Evolutionary conservation across 2,888 invertebrate genomes (phyloP).

Genomic region (Perithous albicinctus): DNA sequence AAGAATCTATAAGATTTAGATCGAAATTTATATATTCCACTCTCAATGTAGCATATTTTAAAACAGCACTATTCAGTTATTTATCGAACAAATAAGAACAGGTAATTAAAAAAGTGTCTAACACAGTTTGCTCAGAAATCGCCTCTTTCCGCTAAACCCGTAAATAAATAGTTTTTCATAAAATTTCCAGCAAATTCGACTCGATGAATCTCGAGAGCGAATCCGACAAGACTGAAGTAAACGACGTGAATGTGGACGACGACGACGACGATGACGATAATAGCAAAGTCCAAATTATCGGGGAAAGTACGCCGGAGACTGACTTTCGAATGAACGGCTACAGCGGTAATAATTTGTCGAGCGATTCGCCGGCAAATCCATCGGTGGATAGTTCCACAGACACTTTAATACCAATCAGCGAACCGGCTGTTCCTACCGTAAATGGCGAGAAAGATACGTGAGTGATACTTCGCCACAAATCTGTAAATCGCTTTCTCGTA

Average conservation of each 20-base stretch:
- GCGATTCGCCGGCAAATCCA: slow-evolving; percentile 79
- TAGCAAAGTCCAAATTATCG: slow-evolving; percentile 69
- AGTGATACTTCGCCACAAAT: slow-evolving; percentile 65
- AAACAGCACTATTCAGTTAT: not conserved
- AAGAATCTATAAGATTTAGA: too few relatives aligned
- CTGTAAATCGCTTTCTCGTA: not conserved
- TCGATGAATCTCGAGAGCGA: slow-evolving; percentile 80
- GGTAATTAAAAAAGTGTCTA: not conserved
- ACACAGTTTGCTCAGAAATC: not conserved
- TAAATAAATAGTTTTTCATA: not conserved
- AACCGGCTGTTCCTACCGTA: slow-evolving; percentile 71
- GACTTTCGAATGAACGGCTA: slow-evolving; percentile 74
- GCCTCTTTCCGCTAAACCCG: not conserved
- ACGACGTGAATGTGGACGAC: slow-evolving; percentile 69
- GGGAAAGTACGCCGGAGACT: slow-evolving; percentile 70
- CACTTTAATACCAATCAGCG: slow-evolving; percentile 85
- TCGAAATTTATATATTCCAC: not conserved
- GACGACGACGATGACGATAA: slow-evolving; percentile 66
- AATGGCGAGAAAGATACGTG: slow-evolving; percentile 78
- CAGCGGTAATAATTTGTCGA: slow-evolving; percentile 76
- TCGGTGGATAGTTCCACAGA: slow-evolving; percentile 87
- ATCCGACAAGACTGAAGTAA: slow-evolving; percentile 75
- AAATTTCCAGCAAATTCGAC: slow-evolving; percentile 81
- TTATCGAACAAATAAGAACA: not conserved
- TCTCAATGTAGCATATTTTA: not conserved